Evolutionary conservation across 2,888 invertebrate species (phyloP), one percentile per base, ranked within the genome.

Genomic region (Nymphalis polychloros): DNA sequence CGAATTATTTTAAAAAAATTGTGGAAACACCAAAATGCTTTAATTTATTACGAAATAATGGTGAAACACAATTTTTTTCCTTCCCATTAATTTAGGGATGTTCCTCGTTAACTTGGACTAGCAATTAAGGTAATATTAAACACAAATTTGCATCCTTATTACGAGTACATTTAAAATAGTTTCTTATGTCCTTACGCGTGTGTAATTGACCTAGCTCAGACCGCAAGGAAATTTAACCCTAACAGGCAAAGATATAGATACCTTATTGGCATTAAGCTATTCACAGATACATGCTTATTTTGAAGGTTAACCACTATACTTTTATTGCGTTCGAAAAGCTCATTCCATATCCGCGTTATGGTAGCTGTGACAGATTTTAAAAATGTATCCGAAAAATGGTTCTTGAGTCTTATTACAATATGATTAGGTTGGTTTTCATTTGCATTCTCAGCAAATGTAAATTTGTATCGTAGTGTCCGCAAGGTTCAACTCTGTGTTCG

Each of bases 241-340:
- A 71, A 74, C 20, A 46, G 13, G 6, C 61, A 65, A 64, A 67
- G 53, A 71, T 49, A 72, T 73, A 69, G 69, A 63, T 41, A 61
- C 68, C 63, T 68, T 71, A 65, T 70, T 67, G 62, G 41, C 71
- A 72, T 71, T 70, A 67, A 72, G 74, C 75, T 67, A 65, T 65
- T 57, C 41, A 69, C 73, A 75, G 73, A 78, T 79, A 81, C 81
- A 82, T 78, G 79, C 74, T 77, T 74, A 77, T 79, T 79, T 68
- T 77, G 88, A 91, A 91, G 91, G 91, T 79, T 79, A 82, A 85
- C 90, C 81, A 85, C 85, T 88, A 81, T 72, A 81, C 82, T 82
- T 81, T 81, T 76, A 74, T 75, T 80, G 79, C 84, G 79, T 84
- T 86, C 85, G 85, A 85, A 86, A 88, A 86, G 84, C 83, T 86